A percentile compares a stretch with the other conserved stretches of the same genome.
These are phyloP conservation scores for Euclidia mi DNA, from an alignment of 2,888 invertebrate genomes.

Conservation along the genomic window DNA sequence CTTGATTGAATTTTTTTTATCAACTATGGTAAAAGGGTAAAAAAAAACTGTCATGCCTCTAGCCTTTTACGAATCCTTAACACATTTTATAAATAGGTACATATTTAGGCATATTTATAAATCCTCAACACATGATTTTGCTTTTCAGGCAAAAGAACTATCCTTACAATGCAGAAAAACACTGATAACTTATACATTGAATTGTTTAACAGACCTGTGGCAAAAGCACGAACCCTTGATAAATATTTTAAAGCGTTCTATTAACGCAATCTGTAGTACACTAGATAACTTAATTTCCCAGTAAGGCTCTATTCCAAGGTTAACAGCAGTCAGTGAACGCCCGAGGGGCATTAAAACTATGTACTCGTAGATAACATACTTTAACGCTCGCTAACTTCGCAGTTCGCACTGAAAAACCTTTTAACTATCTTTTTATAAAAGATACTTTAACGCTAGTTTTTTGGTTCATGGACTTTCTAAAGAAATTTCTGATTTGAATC, in stretches of 20 bases:
- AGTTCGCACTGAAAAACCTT: conserved; percentile 32
- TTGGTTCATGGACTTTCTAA: conserved; percentile 13
- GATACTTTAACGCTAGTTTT: conserved; percentile 11
- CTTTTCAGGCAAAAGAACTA: too few species aligned
- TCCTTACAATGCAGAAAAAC: too few species aligned
- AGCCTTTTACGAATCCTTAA: too few species aligned
- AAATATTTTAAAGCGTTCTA: not conserved
- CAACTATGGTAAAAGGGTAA: too few species aligned
- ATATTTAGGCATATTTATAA: too few species aligned
- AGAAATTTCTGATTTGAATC: conserved; percentile 9
- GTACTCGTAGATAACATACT: conserved; percentile 59
- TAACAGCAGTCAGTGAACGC: conserved; percentile 43
- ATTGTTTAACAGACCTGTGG: too few species aligned
- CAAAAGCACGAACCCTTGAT: too few species aligned
- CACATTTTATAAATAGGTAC: too few species aligned
- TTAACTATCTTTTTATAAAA: conserved; percentile 30
- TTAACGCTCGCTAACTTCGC: conserved; percentile 57
- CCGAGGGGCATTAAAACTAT: conserved; percentile 52
- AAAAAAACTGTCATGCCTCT: too few species aligned
- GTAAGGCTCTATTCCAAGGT: conserved; percentile 37
- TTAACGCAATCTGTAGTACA: conserved; percentile 9
- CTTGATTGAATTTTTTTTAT: too few species aligned
- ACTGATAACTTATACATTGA: too few species aligned
- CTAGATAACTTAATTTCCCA: conserved; percentile 24
- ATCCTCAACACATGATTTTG: too few species aligned